Evolutionary conservation across 2,797 vertebrate genomes (phyloP).

Genomic region (Oreochromis grahami): DNA sequence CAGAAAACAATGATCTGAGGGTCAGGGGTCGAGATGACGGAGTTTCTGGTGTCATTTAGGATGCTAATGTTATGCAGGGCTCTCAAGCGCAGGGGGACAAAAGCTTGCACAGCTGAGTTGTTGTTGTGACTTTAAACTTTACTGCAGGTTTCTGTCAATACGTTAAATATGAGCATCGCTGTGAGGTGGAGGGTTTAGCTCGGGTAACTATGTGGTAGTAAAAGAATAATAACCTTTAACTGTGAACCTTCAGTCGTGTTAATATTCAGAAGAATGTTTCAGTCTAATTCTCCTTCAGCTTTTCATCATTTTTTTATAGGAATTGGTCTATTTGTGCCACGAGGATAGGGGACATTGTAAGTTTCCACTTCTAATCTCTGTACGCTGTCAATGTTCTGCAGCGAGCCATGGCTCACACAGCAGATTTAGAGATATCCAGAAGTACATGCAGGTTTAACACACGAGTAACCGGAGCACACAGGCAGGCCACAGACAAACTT

Average conservation of each 20-base stretch:
- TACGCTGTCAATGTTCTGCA: background rate
- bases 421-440: background rate
- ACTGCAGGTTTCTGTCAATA: background rate
- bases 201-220: background rate
- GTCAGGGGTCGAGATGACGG: slow-evolving; percentile 17
- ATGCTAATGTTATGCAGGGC: slow-evolving; percentile 57
- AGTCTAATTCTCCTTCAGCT: background rate
- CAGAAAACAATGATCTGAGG: slow-evolving; percentile 41
- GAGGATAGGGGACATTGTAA: background rate
- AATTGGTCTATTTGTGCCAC: background rate
- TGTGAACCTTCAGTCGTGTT: background rate
- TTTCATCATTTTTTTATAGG: background rate
- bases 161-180: background rate
- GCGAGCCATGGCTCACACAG: background rate
- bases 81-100: background rate
- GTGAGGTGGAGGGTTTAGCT: background rate
- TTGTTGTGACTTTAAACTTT: background rate
- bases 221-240: background rate
- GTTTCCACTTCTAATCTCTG: background rate
- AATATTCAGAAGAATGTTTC: background rate
- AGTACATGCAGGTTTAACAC: background rate
- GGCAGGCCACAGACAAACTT: background rate
- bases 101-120: slow-evolving; percentile 3
- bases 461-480: background rate
- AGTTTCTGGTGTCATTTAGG: slow-evolving; percentile 24